These are phyloP conservation scores for Pogonus chalceus DNA, from an alignment of 1,140 invertebrate genomes.

Conservation along the genomic window DNA sequence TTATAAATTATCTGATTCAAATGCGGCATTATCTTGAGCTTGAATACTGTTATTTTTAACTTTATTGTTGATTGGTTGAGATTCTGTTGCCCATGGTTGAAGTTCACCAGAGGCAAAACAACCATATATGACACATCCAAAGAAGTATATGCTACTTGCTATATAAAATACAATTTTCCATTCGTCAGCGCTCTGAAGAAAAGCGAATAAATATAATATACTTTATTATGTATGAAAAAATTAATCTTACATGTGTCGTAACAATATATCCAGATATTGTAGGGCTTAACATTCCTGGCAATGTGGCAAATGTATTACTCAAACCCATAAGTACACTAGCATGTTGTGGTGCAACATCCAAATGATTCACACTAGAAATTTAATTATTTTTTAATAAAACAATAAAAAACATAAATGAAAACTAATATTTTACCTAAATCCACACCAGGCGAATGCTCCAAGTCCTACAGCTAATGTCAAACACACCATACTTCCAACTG, in stretches of 20 bases:
- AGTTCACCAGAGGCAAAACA: slow-evolving; percentile 69
- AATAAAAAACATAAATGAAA: background rate
- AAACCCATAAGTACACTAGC: slow-evolving; percentile 78
- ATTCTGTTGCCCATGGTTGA: slow-evolving; percentile 58
- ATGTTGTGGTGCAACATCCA: slow-evolving; percentile 77
- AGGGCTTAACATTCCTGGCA: slow-evolving; percentile 80
- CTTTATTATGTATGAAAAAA: background rate
- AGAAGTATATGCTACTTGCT: slow-evolving; percentile 61
- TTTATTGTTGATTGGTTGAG: background rate
- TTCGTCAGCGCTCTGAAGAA: slow-evolving; percentile 55
- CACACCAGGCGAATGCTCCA: slow-evolving; percentile 81
- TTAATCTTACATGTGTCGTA: slow-evolving; percentile 46
- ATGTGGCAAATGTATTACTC: slow-evolving; percentile 77
- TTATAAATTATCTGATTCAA: slow-evolving; percentile 5
- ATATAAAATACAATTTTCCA: slow-evolving; percentile 82
- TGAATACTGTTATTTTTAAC: background rate
- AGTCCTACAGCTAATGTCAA: slow-evolving; percentile 77
- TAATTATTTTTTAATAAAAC: slow-evolving; percentile 7
- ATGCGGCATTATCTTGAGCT: background rate
- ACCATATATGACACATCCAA: slow-evolving; percentile 69
- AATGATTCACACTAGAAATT: slow-evolving; percentile 65
- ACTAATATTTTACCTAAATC: slow-evolving; percentile 60
- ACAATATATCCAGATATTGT: slow-evolving; percentile 68
- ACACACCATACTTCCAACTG: slow-evolving; percentile 57
- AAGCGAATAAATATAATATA: slow-evolving; percentile 13